A percentile compares a stretch with the other conserved stretches of the same genome.
Conservation (phyloP, 2,888 invertebrate genomes). For the Lycocerus yunnanus region DNA sequence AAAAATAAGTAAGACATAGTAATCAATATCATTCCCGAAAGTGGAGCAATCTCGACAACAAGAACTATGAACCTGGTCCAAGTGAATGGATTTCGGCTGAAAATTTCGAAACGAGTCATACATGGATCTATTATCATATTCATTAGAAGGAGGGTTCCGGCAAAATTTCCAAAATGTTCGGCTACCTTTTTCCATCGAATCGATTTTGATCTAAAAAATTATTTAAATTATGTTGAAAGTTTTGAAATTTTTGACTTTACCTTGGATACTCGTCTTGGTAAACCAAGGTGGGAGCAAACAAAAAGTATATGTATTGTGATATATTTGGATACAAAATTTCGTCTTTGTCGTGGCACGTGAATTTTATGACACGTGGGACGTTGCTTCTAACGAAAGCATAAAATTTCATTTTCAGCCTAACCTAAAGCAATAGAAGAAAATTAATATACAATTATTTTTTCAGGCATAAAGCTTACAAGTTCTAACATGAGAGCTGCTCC, state of each 20-base stretch:
- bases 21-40: not conserved
- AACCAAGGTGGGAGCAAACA: not conserved
- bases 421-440: not conserved
- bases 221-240: not conserved
- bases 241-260: not conserved
- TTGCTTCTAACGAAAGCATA: not conserved
- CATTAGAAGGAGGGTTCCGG: slow-evolving; percentile 77
- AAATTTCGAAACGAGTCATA: slow-evolving; percentile 71
- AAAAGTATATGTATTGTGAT: not conserved
- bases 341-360: not conserved
- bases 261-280: not conserved
- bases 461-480: not conserved
- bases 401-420: not conserved
- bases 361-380: not conserved
- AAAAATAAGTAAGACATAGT: not conserved
- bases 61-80: slow-evolving; percentile 53
- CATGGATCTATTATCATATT: slow-evolving; percentile 82
- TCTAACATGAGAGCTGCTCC: not conserved
- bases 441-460: not conserved
- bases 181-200: slow-evolving; percentile 78
- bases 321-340: not conserved
- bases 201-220: slow-evolving; percentile 64
- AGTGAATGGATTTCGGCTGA: slow-evolving; percentile 57
- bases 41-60: slow-evolving; percentile 58
- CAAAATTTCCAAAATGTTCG: slow-evolving; percentile 72